Base-by-base conservation (phyloP, 1,140 invertebrate species). In the Danaus plexippus region DNA sequence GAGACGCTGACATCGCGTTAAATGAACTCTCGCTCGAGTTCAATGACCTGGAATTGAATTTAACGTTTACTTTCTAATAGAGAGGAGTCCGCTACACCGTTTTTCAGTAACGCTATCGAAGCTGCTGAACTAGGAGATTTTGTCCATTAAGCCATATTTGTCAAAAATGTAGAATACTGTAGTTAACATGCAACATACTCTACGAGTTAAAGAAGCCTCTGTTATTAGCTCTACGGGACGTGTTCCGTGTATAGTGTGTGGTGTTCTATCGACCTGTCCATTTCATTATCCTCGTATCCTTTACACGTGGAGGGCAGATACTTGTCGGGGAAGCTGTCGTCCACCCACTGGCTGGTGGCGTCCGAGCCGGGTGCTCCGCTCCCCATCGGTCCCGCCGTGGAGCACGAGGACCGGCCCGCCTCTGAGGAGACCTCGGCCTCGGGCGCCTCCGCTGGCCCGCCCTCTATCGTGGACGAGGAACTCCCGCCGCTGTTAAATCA, bases 261-360 rank as follows among this genome's bases (percentile, higher is more conserved):
- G 3, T 15, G 15, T 32, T 32, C 2, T 32, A 32, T 32, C 2
- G 15, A 67, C 69, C 69, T 64, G 61, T 85, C 80, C 77, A 81
- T 81, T 1, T 85, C 81, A 59, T 77, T 72, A 9, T 83, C 78
- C 22, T 81, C 75, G 63, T 79, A 82, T 1, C 63, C 63, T 43
- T 84, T 86, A 40, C 75, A 76, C 9, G 80, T 75, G 47, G 75
- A 77, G 1, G 80, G 79, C 53, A 77, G 67, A 68, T 79, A 81
- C 48, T 80, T 79, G 51, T 66, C 55, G 11, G 71, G 85, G 72
- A 85, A 87, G 64, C 81, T 84, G 71, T 88, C 87, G 69, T 87
- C 85, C 47, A 88, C 80, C 87, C 87, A 88, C 56, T 86, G 83
- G 65, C 78, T 83, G 50, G 87, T 88, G n/a, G 87, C 87, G 63